Evolutionary conservation across 2,888 invertebrate species (phyloP), one percentile per base, ranked within the genome.

Genomic region (Agrotis segetum): DNA sequence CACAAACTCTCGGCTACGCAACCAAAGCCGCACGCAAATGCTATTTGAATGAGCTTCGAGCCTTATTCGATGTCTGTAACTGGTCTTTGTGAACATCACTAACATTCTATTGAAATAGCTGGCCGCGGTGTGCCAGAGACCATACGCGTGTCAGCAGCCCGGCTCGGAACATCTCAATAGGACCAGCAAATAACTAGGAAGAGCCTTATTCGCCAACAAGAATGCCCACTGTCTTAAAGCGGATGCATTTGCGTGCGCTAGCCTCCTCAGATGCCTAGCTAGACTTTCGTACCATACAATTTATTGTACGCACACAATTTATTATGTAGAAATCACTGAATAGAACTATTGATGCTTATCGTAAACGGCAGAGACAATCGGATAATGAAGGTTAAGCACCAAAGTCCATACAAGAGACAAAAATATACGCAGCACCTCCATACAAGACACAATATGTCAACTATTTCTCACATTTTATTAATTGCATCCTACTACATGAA

Each of bases 81-180:
- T 80, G 74, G 82, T 77, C 82, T 82, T 73, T 76, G 86, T 79
- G 85, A 85, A 85, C 85, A 85, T 85, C 86, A 85, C 82, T 85
- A 79, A 85, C 85, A 85, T 85, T 85, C 85, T 85, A 85, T 85
- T 85, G 85, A 85, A 85, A 85, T 85, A 87, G 88, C 86, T 88
- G 85, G 84, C 87, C 83, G 85, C 87, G 87, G 88, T 88, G 89
- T 89, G 89, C 88, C 84, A 81, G 85, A 86, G 88, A 88, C 89
- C 87, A 89, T 91, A 89, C 90, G 88, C 89, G 90, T 91, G 94
- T 94, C 94, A 93, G 84, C 81, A 75, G 84, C 81, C 79, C 77
- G 81, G 82, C 85, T 85, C 79, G 89, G 91, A 95, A 95, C 95
- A 92, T 95, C 95, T 95, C 94, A 95, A 95, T 95, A 91, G 86